Percentiles rank a stretch among this genome's conserved stretches.
These are phyloP conservation scores for Bubalus kerabau DNA, from an alignment of 2,113 vertebrate species.

Conservation along the genomic window DNA sequence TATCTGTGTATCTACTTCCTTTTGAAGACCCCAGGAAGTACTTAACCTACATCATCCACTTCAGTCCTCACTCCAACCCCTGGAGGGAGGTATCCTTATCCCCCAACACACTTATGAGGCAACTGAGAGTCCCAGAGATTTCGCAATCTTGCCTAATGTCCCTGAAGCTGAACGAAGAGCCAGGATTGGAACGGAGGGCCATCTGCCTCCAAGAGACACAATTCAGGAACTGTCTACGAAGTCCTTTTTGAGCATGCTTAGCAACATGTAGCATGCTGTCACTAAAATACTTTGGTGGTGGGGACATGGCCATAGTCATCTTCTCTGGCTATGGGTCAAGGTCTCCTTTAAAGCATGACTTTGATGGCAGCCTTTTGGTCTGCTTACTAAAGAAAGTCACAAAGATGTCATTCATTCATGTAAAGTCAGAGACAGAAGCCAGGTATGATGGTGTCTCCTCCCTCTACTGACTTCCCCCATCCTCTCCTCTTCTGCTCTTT, in stretches of 20 bases:
- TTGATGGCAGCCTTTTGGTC: not conserved
- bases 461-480: not conserved
- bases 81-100: not conserved
- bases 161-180: not conserved
- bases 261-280: not conserved
- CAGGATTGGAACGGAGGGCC: not conserved
- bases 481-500: not conserved
- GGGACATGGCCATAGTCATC: too few relatives aligned
- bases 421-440: not conserved
- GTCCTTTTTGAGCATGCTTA: fast-evolving
- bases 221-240: not conserved
- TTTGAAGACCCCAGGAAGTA: not conserved
- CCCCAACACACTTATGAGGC: not conserved
- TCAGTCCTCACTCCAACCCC: not conserved
- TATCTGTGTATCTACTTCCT: not conserved
- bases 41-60: not conserved
- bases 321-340: not conserved
- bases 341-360: not conserved
- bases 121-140: not conserved
- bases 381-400: not conserved
- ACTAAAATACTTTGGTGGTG: not conserved
- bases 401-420: not conserved
- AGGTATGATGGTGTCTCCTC: fast-evolving
- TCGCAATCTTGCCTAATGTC: not conserved
- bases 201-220: not conserved